Conservation (phyloP, 2,797 vertebrate species). For the Mus caroli region DNA sequence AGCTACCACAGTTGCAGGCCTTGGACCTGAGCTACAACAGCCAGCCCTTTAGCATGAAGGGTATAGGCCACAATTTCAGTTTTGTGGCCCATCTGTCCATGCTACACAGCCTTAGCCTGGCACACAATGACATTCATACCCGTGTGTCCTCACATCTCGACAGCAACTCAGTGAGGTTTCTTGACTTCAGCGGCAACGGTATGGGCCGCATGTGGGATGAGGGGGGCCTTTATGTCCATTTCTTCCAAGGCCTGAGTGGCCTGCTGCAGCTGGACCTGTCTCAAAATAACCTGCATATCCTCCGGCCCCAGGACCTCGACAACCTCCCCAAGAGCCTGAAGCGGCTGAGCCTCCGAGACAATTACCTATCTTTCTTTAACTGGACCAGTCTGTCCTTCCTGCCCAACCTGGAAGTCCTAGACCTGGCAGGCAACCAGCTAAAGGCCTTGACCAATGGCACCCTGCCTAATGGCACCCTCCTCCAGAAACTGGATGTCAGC, state of each 20-base stretch:
- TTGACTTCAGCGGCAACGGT: slow-evolving; percentile 81
- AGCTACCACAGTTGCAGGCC: slow-evolving; percentile 62
- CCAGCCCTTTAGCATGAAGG: slow-evolving; percentile 82
- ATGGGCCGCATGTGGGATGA: slow-evolving; percentile 77
- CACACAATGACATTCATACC: slow-evolving; percentile 76
- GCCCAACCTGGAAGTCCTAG: slow-evolving; percentile 64
- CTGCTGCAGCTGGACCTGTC: slow-evolving; percentile 77
- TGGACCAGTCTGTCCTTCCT: slow-evolving; percentile 78
- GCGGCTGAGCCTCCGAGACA: slow-evolving; percentile 62
- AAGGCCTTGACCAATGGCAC: slow-evolving; percentile 86
- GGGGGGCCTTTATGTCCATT: slow-evolving; percentile 76
- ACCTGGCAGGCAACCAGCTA: slow-evolving; percentile 88
- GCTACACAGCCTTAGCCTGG: slow-evolving; percentile 80
- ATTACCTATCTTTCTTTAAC: slow-evolving; percentile 80
- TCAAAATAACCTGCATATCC: slow-evolving; percentile 70
- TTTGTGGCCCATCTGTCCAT: slow-evolving; percentile 67
- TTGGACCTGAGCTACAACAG: slow-evolving; percentile 85
- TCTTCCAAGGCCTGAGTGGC: slow-evolving; percentile 72
- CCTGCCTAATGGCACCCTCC: slow-evolving; percentile 84
- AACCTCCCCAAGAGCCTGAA: slow-evolving; percentile 68
- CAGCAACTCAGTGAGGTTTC: slow-evolving; percentile 58
- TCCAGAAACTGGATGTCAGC: slow-evolving; percentile 88
- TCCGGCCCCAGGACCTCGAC: slow-evolving; percentile 42
- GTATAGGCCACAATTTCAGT: slow-evolving; percentile 82
- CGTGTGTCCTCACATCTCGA: slow-evolving; percentile 70